phyloP scores from a whole-genome alignment of 1,140 invertebrate species.

The Chymomyza costata region DNA sequence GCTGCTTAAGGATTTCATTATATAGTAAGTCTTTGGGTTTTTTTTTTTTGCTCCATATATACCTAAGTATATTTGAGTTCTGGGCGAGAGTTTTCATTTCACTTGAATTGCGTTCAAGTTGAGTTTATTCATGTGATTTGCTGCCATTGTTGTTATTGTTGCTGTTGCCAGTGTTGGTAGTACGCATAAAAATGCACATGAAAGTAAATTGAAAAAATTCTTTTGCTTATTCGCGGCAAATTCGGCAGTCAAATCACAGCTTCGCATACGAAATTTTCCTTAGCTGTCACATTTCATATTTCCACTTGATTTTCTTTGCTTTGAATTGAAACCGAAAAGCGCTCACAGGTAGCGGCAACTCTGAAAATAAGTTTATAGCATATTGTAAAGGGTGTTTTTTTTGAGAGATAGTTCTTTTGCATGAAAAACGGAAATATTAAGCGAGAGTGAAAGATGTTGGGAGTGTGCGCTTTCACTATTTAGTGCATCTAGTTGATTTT shows the following conservation, averaged over 20 bases:
- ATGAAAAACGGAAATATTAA: too few relatives aligned
- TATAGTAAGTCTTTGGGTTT: background rate
- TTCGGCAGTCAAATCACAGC: background rate
- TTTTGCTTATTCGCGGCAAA: slow-evolving; percentile 24
- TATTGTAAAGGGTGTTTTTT: too few relatives aligned
- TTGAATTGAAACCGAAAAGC: background rate
- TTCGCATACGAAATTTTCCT: slow-evolving; percentile 29
- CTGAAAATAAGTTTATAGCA: too few relatives aligned
- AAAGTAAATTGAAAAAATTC: slow-evolving; percentile 67
- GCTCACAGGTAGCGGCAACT: background rate
- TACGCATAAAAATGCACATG: slow-evolving; percentile 46
- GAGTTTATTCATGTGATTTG: slow-evolving; percentile 5
- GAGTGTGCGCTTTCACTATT: too few relatives aligned
- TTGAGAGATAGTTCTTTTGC: too few relatives aligned
- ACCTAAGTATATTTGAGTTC: background rate
- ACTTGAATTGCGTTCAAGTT: slow-evolving; percentile 2
- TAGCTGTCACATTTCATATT: slow-evolving; percentile 51
- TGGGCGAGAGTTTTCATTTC: background rate
- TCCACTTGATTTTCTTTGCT: slow-evolving; percentile 24
- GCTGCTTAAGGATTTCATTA: slow-evolving; percentile 4
- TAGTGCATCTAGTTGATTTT: too few relatives aligned
- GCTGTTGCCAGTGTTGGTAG: slow-evolving; percentile 34
- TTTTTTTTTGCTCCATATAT: background rate
- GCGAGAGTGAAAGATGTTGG: too few relatives aligned
- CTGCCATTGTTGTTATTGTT: slow-evolving; percentile 1